A percentile compares a stretch with the other conserved stretches of the same genome.
These are phyloP conservation scores for Pseudorasbora parva DNA, from an alignment of 2,113 vertebrate genomes.

Conservation along the genomic window DNA sequence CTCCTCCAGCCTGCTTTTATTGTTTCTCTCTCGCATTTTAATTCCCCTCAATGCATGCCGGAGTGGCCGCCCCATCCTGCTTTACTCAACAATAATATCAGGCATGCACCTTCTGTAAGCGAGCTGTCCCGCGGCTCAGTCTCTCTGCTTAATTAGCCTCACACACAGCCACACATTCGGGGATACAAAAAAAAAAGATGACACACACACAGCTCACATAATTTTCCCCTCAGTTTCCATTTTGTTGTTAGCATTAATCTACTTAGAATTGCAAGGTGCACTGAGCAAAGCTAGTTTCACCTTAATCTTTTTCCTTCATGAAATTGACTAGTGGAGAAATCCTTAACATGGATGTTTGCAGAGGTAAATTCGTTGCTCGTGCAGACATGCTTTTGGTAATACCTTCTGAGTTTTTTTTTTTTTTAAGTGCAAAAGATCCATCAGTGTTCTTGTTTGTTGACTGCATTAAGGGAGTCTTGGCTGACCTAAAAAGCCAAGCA, in stretches of 20 bases:
- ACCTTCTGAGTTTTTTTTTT: neutral
- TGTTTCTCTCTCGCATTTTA: slow-evolving; percentile 51
- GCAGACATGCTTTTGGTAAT: neutral
- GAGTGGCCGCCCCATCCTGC: slow-evolving; percentile 31
- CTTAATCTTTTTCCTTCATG: slow-evolving; percentile 34
- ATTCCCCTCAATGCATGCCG: slow-evolving; percentile 49
- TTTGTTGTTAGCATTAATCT: slow-evolving; percentile 43
- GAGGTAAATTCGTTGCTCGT: slow-evolving; percentile 17
- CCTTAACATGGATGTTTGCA: slow-evolving; percentile 24
- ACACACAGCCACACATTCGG: slow-evolving; percentile 20
- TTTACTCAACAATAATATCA: slow-evolving; percentile 52
- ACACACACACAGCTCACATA: slow-evolving; percentile 46
- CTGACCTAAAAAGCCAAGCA: slow-evolving; percentile 53
- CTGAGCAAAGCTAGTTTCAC: slow-evolving; percentile 37
- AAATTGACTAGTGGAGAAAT: slow-evolving; percentile 37
- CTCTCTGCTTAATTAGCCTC: slow-evolving; percentile 57
- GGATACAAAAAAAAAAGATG: slow-evolving; percentile 23
- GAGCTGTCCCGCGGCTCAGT: slow-evolving; percentile 45
- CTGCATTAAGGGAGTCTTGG: slow-evolving; percentile 31
- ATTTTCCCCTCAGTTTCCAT: slow-evolving; percentile 39
- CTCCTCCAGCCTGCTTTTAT: slow-evolving; percentile 48
- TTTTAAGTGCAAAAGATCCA: slow-evolving; percentile 35
- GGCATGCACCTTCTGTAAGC: slow-evolving; percentile 51
- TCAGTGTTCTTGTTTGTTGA: slow-evolving; percentile 32
- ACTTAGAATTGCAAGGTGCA: slow-evolving; percentile 46